Conservation (phyloP, 2,797 vertebrate species). For the Psittacula echo region DNA sequence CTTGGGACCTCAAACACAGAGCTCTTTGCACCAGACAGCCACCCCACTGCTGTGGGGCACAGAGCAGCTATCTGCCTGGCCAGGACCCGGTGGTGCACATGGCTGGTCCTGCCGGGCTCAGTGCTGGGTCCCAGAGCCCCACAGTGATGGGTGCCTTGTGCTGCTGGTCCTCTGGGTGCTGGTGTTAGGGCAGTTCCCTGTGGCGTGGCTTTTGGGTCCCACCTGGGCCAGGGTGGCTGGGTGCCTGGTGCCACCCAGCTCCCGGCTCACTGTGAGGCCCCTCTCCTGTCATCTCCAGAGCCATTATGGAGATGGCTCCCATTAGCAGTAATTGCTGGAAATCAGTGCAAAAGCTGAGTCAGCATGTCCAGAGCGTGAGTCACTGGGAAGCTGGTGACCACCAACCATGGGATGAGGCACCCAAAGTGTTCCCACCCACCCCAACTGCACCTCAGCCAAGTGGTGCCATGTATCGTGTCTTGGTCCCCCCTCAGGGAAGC, state of each 20-base stretch:
- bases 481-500: background rate
- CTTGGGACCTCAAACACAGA: background rate
- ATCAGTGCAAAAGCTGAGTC: background rate
- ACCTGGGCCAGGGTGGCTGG: rapidly evolving
- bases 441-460: background rate
- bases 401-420: background rate
- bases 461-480: rapidly evolving
- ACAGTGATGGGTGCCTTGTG: background rate
- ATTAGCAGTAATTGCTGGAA: slow-evolving; percentile 6
- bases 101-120: background rate
- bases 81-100: rapidly evolving
- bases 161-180: rapidly evolving
- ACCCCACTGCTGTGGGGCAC: background rate
- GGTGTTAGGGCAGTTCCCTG: background rate
- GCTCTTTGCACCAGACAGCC: background rate
- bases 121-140: rapidly evolving
- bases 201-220: background rate
- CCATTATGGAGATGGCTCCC: background rate
- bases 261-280: rapidly evolving
- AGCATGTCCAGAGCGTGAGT: background rate
- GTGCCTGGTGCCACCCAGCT: background rate
- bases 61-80: background rate
- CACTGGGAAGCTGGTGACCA: background rate
- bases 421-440: rapidly evolving
- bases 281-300: background rate